Conservation (phyloP, 35 echinoderm and acorn worm species). For the Stichopus chloronotus region DNA sequence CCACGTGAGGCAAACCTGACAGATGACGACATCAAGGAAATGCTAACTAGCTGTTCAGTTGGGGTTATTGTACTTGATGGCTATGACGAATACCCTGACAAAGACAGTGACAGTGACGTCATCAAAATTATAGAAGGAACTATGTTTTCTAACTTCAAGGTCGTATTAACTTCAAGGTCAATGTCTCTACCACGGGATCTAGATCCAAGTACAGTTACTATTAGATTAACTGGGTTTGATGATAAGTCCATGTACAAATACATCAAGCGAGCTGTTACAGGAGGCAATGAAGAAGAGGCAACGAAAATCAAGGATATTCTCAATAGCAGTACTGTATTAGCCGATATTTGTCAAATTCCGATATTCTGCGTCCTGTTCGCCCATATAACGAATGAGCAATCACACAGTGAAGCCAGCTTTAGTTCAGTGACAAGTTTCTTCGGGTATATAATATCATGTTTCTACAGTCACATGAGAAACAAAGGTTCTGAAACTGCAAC, state of each 20-base stretch:
- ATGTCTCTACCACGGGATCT: background rate
- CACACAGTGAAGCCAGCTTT: background rate
- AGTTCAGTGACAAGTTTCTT: background rate
- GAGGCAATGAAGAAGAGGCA: background rate
- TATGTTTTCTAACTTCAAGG: background rate
- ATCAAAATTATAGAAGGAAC: background rate
- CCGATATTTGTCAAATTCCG: background rate
- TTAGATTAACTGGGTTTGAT: background rate
- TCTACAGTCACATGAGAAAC: background rate
- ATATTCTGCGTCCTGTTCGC: background rate
- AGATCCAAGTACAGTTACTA: background rate
- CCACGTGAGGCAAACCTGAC: background rate
- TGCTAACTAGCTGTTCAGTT: background rate
- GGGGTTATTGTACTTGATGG: background rate
- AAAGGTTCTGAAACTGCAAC: background rate
- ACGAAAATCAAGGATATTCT: background rate
- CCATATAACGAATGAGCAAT: background rate
- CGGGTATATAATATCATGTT: background rate
- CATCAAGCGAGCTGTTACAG: background rate
- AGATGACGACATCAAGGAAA: background rate
- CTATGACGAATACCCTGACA: conserved; percentile 11
- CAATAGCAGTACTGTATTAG: background rate
- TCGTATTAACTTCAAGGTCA: background rate
- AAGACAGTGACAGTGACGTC: background rate
- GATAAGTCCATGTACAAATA: background rate